phyloP scores from a whole-genome alignment of 2,113 vertebrate genomes.

The Callopanchax toddi region DNA sequence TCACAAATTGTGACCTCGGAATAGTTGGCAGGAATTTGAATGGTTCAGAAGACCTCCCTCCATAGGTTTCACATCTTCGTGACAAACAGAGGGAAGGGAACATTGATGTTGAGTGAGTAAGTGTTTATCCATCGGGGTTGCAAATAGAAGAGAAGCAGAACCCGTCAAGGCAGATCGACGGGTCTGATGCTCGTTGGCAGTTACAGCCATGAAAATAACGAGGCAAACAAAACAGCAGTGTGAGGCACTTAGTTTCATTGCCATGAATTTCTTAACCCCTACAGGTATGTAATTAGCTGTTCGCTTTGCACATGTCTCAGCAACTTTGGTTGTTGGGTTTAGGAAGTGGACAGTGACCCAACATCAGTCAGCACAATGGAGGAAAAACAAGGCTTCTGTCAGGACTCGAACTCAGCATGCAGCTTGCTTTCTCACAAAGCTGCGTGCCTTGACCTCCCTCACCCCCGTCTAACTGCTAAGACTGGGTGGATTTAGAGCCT shows the following conservation, averaged over 20 bases:
- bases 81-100: conserved; percentile 27
- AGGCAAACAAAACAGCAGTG: conserved; percentile 34
- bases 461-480: too few relatives aligned
- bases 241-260: conserved; percentile 24
- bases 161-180: conserved; percentile 79
- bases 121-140: conserved; percentile 9
- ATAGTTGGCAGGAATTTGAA: background rate
- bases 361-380: conserved; percentile 38
- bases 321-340: conserved; percentile 31
- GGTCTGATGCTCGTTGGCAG: conserved; percentile 66
- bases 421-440: conserved; percentile 31
- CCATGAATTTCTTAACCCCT: conserved; percentile 52
- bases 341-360: conserved; percentile 38
- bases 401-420: background rate
- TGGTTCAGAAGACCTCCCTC: background rate
- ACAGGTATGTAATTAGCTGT: conserved; percentile 64
- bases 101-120: conserved; percentile 26
- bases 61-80: conserved; percentile 11
- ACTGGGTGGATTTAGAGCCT: conserved; percentile 19
- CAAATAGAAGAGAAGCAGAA: conserved; percentile 54
- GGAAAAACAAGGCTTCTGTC: conserved; percentile 52
- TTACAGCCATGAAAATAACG: conserved; percentile 41
- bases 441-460: conserved; percentile 16
- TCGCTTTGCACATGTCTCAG: conserved; percentile 6
- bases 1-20: background rate